Percentiles rank a stretch among this genome's conserved stretches.
Evolutionary conservation across 2,888 invertebrate genomes (phyloP).

Genomic region (Lydus trimaculatus): DNA sequence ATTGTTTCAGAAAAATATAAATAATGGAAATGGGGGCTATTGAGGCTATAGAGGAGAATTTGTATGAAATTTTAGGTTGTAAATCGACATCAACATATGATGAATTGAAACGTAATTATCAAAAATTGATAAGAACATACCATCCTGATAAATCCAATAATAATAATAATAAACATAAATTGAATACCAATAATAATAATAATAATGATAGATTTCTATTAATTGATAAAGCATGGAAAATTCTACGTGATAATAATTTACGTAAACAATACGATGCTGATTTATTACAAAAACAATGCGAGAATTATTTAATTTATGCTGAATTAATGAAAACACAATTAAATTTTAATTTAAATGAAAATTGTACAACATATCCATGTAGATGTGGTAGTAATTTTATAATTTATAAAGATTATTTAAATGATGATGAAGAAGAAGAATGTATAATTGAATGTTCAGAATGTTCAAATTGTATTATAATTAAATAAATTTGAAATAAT

Average conservation of each 20-base stretch:
- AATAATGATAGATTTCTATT: slow-evolving; percentile 58
- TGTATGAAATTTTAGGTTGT: slow-evolving; percentile 67
- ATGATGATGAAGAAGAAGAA: slow-evolving; percentile 48
- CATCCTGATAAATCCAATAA: slow-evolving; percentile 69
- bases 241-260: slow-evolving; percentile 66
- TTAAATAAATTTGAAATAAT: slow-evolving; percentile 61
- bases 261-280: slow-evolving; percentile 73
- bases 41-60: slow-evolving; percentile 50
- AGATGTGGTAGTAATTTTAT: slow-evolving; percentile 74
- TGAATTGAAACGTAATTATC: slow-evolving; percentile 70
- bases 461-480: slow-evolving; percentile 74
- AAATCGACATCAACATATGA: slow-evolving; percentile 63
- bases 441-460: slow-evolving; percentile 72
- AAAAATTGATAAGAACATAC: slow-evolving; percentile 63
- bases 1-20: not conserved
- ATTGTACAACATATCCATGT: slow-evolving; percentile 65
- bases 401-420: slow-evolving; percentile 57
- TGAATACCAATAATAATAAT: slow-evolving; percentile 29
- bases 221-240: slow-evolving; percentile 77
- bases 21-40: not conserved
- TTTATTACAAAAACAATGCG: slow-evolving; percentile 66
- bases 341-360: slow-evolving; percentile 55
- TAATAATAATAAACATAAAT: not conserved
- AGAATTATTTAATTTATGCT: slow-evolving; percentile 68
- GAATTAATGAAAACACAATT: slow-evolving; percentile 65